A percentile compares a stretch with the other conserved stretches of the same genome.
phyloP scores from a whole-genome alignment of 2,888 invertebrate genomes.

The Isotomurus palustris region DNA sequence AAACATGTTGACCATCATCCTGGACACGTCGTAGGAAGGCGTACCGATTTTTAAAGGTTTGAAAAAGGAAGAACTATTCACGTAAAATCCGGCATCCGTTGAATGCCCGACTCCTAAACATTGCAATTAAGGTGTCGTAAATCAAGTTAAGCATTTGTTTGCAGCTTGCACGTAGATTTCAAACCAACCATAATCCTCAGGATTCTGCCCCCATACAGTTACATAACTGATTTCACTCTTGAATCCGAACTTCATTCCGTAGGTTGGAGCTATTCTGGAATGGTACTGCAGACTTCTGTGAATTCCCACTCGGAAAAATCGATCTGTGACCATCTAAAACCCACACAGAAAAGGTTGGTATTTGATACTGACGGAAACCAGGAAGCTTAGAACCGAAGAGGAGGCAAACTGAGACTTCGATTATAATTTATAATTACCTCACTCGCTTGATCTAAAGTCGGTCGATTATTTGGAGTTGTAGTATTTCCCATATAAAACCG shows the following conservation, averaged over 20 bases:
- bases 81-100: slow-evolving; percentile 19
- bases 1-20: neutral
- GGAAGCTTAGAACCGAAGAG: too few relatives aligned
- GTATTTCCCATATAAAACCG: slow-evolving; percentile 7
- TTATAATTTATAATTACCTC: neutral
- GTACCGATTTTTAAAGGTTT: slow-evolving; percentile 10
- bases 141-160: neutral
- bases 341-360: too few relatives aligned
- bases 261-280: slow-evolving; percentile 26
- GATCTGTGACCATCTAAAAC: slow-evolving; percentile 24
- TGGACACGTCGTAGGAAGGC: neutral
- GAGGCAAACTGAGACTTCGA: too few relatives aligned
- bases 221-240: slow-evolving; percentile 15
- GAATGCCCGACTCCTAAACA: slow-evolving; percentile 12
- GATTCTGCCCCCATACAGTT: slow-evolving; percentile 11
- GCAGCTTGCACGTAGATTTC: neutral
- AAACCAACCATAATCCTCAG: slow-evolving; percentile 11
- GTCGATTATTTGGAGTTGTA: neutral
- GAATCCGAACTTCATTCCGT: slow-evolving; percentile 24
- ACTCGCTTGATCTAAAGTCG: neutral
- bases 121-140: neutral
- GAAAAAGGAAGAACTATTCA: slow-evolving; percentile 15
- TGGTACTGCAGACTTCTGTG: slow-evolving; percentile 25
- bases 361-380: too few relatives aligned
- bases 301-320: slow-evolving; percentile 30